Evolutionary conservation across 2,113 vertebrate genomes (phyloP), one percentile per base, ranked within the genome.

Genomic region (Malurus cyaneus): DNA sequence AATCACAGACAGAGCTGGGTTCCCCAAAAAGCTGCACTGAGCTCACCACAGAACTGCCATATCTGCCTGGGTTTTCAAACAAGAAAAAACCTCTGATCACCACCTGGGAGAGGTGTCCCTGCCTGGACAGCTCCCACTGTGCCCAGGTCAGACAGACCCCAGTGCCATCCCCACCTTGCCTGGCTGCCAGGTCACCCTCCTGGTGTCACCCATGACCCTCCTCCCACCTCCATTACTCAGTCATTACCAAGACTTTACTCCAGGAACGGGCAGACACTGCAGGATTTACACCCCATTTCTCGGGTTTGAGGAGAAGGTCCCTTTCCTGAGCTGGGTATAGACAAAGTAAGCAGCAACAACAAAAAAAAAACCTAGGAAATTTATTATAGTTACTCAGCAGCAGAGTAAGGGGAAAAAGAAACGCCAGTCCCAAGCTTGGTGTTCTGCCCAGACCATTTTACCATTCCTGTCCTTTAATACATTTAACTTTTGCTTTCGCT

Each of bases 381-480:
- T 73, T 77, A 83, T 83, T 88, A 21, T 5, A 76, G 36, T 14
- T 93, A 86, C 42, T 95, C 71, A 94, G 76, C 64, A 88, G 69
- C 65, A 94, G 14, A 86, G n/a, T 36, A 53, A 93, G 44, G 39
- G 0, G 3, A 59, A 60, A 80, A 49, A 92, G 81, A 39, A 18
- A 39, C 18, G 26, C 14, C 71, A 93, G 34, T 31, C 80, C 41
- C 31, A 73, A 56, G 34, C 56, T 84, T 94, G 80, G 80, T 88
- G 47, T n/a, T 80, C 77, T 89, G 73, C 83, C 91, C 88, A 84
- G 47, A 60, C 21, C 54, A 73, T 86, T 95, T 84, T 78, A 47
- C 72, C 76, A 34, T 80, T 86, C 64, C 62, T 86, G 39, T 17
- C 9, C 56, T 78, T 89, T 49, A 86, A 64, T 29, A 66, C 28